These are phyloP conservation scores for Macrotus californicus DNA, from an alignment of 2,113 vertebrate genomes.

Conservation along the genomic window DNA sequence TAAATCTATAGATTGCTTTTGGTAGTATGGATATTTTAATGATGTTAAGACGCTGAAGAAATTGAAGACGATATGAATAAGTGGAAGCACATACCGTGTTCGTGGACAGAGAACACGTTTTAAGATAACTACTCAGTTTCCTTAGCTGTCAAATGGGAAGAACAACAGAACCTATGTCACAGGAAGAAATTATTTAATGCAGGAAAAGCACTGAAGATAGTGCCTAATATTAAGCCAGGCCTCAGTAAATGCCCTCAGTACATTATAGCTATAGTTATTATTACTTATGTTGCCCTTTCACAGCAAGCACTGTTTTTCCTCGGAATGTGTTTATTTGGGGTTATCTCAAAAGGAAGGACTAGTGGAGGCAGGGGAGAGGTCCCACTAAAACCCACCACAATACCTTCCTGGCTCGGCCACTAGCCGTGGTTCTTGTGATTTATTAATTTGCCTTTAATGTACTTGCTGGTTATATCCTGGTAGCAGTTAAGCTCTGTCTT, in stretches of 20 bases:
- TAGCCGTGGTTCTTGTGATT: not conserved
- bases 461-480: not conserved
- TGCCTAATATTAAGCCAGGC: not conserved
- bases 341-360: not conserved
- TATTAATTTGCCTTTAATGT: not conserved
- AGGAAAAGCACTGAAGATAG: not conserved
- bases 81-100: too few species aligned
- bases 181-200: not conserved
- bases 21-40: too few species aligned
- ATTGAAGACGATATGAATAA: too few species aligned
- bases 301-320: not conserved
- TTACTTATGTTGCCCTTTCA: not conserved
- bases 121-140: conserved; percentile 8
- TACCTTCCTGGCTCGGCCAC: not conserved
- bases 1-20: too few species aligned
- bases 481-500: not conserved
- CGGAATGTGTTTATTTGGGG: not conserved
- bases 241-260: not conserved
- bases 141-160: not conserved
- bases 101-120: not conserved
- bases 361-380: not conserved
- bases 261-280: not conserved
- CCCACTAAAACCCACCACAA: not conserved
- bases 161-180: not conserved
- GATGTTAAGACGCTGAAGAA: too few species aligned